Conservation (phyloP, 1,140 invertebrate species). For the Harpegnathos saltator region DNA sequence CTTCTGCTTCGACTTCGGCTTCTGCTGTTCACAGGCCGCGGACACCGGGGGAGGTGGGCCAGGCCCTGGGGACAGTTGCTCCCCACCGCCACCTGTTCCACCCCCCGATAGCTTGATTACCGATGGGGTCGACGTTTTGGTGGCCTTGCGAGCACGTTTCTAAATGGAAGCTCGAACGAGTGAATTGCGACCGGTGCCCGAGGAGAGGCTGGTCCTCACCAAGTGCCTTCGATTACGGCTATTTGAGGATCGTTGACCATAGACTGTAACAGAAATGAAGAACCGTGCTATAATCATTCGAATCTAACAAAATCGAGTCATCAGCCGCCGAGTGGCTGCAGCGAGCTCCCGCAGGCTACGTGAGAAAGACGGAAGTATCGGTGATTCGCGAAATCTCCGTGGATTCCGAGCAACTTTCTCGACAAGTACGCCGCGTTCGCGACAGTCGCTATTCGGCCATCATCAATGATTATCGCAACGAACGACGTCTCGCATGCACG, state of each 20-base stretch:
- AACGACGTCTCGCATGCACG: neutral
- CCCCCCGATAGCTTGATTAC: slow-evolving; percentile 84
- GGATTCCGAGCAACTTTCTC: slow-evolving; percentile 64
- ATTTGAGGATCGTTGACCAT: slow-evolving; percentile 82
- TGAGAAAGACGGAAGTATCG: slow-evolving; percentile 60
- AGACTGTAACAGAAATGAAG: slow-evolving; percentile 76
- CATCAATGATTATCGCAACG: slow-evolving; percentile 18
- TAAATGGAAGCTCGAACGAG: slow-evolving; percentile 70
- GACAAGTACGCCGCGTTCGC: slow-evolving; percentile 24
- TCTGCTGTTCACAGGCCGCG: slow-evolving; percentile 46
- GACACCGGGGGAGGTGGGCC: slow-evolving; percentile 75
- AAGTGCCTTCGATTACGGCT: slow-evolving; percentile 69
- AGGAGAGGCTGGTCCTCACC: slow-evolving; percentile 59
- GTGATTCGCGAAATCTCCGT: slow-evolving; percentile 44
- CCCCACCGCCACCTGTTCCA: slow-evolving; percentile 81
- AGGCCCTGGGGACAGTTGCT: slow-evolving; percentile 78
- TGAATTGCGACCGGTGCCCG: slow-evolving; percentile 47
- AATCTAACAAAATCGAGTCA: neutral
- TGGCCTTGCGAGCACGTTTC: slow-evolving; percentile 77
- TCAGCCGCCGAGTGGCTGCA: no score
- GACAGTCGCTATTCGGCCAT: slow-evolving; percentile 1
- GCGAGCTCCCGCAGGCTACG: neutral
- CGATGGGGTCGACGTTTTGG: slow-evolving; percentile 85
- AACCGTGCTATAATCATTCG: neutral
- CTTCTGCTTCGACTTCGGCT: no score